phyloP scores from a whole-genome alignment of 2,797 vertebrate species.

The Okamejei kenojei region DNA sequence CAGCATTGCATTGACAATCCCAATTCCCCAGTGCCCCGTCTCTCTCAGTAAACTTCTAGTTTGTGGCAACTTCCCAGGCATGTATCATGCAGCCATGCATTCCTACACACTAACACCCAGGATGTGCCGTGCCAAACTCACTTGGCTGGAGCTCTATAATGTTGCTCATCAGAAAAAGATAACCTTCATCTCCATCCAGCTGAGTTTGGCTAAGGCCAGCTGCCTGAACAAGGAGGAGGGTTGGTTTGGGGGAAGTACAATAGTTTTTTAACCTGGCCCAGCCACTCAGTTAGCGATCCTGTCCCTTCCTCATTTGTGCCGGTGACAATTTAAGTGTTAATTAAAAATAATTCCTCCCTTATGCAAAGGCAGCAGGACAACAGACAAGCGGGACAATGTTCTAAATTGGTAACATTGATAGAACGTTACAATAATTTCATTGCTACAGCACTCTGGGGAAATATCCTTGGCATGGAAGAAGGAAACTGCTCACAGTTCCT shows the following conservation, averaged over 20 bases:
- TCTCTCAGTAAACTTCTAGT: neutral
- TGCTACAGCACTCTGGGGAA: constrained; percentile 19
- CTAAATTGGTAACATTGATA: constrained; percentile 34
- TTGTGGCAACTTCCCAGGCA: neutral
- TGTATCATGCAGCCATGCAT: neutral
- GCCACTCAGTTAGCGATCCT: neutral
- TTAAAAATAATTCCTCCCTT: constrained; percentile 34
- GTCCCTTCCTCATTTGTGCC: constrained; percentile 15
- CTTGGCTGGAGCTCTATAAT: too few species aligned
- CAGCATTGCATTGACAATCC: neutral
- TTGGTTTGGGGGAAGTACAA: neutral
- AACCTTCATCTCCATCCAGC: neutral
- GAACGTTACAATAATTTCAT: constrained; percentile 30
- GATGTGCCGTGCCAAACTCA: neutral
- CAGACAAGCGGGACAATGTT: constrained; percentile 30
- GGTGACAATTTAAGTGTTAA: constrained; percentile 35
- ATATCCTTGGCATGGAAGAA: constrained; percentile 18
- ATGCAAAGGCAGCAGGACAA: constrained; percentile 25
- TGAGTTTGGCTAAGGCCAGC: neutral
- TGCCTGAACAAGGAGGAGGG: neutral
- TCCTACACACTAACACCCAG: neutral
- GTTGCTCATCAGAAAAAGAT: neutral
- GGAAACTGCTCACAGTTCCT: constrained; percentile 4
- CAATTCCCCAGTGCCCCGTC: neutral
- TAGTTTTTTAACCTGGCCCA: neutral